A percentile compares a stretch with the other conserved stretches of the same genome.
Evolutionary conservation across 2,888 invertebrate species (phyloP).

Genomic region (Hermodice carunculata): DNA sequence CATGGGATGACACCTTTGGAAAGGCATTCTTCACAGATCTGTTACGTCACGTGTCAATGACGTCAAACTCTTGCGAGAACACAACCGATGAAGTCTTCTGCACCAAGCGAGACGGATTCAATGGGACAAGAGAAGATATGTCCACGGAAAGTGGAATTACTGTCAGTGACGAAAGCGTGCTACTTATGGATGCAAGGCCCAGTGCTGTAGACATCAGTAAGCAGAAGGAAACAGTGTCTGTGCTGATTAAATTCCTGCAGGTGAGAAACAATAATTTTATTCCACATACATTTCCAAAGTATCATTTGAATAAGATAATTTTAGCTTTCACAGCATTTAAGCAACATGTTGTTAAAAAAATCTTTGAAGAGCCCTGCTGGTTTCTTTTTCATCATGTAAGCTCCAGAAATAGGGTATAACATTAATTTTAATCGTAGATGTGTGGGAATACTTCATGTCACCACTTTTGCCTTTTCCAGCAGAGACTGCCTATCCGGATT

Average conservation of each 20-base stretch:
- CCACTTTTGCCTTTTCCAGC: conserved; percentile 19
- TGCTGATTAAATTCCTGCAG: conserved; percentile 38
- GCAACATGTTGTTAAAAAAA: too few species aligned
- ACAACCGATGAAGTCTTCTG: conserved; percentile 17
- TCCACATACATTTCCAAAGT: too few species aligned
- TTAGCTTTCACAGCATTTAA: too few species aligned
- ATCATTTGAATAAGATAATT: too few species aligned
- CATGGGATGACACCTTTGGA: conserved; percentile 29
- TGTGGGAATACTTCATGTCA: neutral
- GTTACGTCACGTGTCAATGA: conserved; percentile 29
- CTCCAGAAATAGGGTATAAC: too few species aligned
- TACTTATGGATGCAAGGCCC: conserved; percentile 29
- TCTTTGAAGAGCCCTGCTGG: too few species aligned
- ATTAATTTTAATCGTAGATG: too few species aligned
- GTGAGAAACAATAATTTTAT: too few species aligned
- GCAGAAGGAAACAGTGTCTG: conserved; percentile 34
- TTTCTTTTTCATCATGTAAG: too few species aligned
- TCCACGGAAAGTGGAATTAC: conserved; percentile 39
- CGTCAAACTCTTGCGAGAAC: neutral
- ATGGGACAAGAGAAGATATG: conserved; percentile 35
- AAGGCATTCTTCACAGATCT: conserved; percentile 35
- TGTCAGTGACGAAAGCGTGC: conserved; percentile 33
- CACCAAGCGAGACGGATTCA: conserved; percentile 25
- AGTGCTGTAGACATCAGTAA: conserved; percentile 34
- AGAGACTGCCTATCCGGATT: conserved; percentile 41